These are phyloP conservation scores for Escarpia spicata DNA, from an alignment of 2,888 invertebrate genomes.

Conservation along the genomic window DNA sequence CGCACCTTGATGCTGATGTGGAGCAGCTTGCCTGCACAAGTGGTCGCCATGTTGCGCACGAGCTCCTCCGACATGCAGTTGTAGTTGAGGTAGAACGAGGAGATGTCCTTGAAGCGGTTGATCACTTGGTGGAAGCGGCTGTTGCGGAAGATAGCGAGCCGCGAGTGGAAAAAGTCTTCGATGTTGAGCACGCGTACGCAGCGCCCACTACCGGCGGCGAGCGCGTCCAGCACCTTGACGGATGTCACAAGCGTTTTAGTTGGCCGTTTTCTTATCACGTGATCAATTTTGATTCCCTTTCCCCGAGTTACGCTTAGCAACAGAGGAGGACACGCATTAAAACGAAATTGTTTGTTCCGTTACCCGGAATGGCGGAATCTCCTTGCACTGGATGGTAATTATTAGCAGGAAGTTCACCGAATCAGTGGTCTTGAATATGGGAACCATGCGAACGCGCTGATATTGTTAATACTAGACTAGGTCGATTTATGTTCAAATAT, in stretches of 20 bases:
- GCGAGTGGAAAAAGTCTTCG: conserved; percentile 54
- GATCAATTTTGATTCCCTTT: not conserved
- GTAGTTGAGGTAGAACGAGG: conserved; percentile 50
- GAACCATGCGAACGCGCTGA: too few species aligned
- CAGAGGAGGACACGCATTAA: not conserved
- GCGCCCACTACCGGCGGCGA: conserved; percentile 46
- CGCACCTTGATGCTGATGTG: conserved; percentile 27
- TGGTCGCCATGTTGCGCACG: conserved; percentile 22
- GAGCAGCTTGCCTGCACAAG: conserved; percentile 24
- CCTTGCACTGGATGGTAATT: too few species aligned
- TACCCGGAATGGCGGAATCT: too few species aligned
- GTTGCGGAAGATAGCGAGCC: conserved; percentile 45
- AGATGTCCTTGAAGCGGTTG: conserved; percentile 48
- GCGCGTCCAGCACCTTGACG: conserved; percentile 49
- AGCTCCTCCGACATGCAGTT: conserved; percentile 50
- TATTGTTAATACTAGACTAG: too few species aligned
- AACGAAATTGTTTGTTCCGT: not conserved
- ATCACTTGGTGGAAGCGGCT: conserved; percentile 45
- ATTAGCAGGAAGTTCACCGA: too few species aligned
- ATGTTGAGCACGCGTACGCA: conserved; percentile 46
- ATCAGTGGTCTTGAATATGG: too few species aligned
- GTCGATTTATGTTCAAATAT: too few species aligned
- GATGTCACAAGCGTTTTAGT: conserved; percentile 41
- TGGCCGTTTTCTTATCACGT: conserved; percentile 31
- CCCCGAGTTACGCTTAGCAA: too few species aligned